A percentile compares a stretch with the other conserved stretches of the same genome.
phyloP scores from a whole-genome alignment of 2,888 invertebrate genomes.

The Drosophila melanosoma region DNA sequence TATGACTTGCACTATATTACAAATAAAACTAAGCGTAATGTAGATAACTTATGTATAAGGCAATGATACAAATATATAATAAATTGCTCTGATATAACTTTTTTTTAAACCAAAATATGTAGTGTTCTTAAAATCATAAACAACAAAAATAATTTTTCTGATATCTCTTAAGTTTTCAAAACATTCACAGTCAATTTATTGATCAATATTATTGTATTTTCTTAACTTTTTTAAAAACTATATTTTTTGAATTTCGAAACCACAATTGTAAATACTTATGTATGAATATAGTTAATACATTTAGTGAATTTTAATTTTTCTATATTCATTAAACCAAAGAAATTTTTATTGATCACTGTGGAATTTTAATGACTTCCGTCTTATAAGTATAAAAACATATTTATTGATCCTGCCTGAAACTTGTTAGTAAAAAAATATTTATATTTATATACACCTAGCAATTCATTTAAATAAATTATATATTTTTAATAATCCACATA shows the following conservation, averaged over 20 bases:
- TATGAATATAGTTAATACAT: slow-evolving; percentile 5
- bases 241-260: background rate
- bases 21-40: slow-evolving; percentile 29
- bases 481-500: background rate
- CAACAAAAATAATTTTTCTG: slow-evolving; percentile 32
- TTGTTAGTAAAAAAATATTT: background rate
- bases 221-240: background rate
- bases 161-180: slow-evolving; percentile 38
- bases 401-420: background rate
- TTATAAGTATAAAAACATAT: background rate
- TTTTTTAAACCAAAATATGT: slow-evolving; percentile 44
- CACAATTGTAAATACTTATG: background rate
- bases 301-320: background rate
- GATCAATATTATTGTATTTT: background rate
- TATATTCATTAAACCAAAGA: background rate
- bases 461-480: slow-evolving; percentile 16
- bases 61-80: slow-evolving; percentile 32
- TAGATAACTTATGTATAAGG: slow-evolving; percentile 39
- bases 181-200: slow-evolving; percentile 28
- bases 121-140: slow-evolving; percentile 63
- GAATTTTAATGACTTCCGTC: background rate
- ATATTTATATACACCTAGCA: background rate
- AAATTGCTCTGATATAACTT: slow-evolving; percentile 72
- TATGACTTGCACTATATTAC: slow-evolving; percentile 28
- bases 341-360: background rate